A percentile compares a stretch with the other conserved stretches of the same genome.
Evolutionary conservation across 37 sponge, comb jelly and placozoan species (phyloP).

Genomic region (Lycopodina hypogea): DNA sequence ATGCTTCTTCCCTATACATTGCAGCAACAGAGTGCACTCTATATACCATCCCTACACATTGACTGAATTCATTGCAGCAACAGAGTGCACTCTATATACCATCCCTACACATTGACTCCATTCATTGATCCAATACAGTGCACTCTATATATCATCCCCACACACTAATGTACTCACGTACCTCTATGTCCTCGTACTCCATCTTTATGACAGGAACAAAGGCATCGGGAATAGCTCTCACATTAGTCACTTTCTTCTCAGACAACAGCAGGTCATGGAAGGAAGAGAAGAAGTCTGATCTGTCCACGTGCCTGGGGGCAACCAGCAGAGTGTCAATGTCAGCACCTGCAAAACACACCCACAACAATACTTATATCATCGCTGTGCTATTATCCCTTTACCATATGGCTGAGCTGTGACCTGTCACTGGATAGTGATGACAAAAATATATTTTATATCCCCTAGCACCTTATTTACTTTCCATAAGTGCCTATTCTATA

Average conservation of each 20-base stretch:
- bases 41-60: too few relatives aligned
- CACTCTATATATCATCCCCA: too few relatives aligned
- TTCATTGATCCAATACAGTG: too few relatives aligned
- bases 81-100: too few relatives aligned
- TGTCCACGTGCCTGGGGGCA: constrained; percentile 91
- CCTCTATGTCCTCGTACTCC: constrained; percentile 95
- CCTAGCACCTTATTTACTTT: too few relatives aligned
- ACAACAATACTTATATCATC: neutral
- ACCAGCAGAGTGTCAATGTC: constrained; percentile 98
- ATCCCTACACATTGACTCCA: too few relatives aligned
- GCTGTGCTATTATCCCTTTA: neutral
- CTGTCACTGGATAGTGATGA: neutral
- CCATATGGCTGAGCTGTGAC: neutral
- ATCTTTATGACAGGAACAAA: constrained; percentile 98
- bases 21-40: too few relatives aligned
- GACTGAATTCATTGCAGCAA: too few relatives aligned
- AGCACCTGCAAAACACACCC: too few relatives aligned
- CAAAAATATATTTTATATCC: neutral
- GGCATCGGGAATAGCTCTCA: constrained; percentile 91
- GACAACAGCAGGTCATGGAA: constrained; percentile 67
- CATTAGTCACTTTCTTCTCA: constrained; percentile 71
- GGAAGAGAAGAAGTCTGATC: constrained; percentile 87
- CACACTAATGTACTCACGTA: too few relatives aligned
- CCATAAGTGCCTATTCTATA: too few relatives aligned
- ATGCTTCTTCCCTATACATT: too few relatives aligned